Percentiles rank a stretch among this genome's conserved stretches.
These are phyloP conservation scores for Danaus melanippus DNA, from an alignment of 1,140 invertebrate species.

Conservation along the genomic window DNA sequence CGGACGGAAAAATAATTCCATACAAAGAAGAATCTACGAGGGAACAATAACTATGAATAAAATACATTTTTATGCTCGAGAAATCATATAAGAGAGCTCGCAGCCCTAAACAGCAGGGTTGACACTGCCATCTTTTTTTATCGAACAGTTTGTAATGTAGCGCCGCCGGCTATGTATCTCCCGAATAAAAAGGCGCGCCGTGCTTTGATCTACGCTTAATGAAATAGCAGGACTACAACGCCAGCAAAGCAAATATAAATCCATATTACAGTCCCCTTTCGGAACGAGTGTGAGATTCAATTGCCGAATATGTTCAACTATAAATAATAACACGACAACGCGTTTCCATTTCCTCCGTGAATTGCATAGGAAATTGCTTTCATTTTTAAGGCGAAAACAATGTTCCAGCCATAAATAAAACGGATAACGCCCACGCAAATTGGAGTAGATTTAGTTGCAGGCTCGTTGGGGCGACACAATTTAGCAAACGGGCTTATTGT, in stretches of 20 bases:
- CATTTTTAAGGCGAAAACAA: conserved; percentile 44
- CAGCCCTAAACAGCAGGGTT: conserved; percentile 17
- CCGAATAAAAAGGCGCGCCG: conserved; percentile 10
- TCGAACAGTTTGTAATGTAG: conserved; percentile 17
- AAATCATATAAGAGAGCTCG: conserved; percentile 1
- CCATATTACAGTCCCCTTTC: conserved; percentile 10
- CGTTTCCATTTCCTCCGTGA: conserved; percentile 30
- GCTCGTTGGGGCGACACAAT: conserved; percentile 23
- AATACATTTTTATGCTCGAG: conserved; percentile 11
- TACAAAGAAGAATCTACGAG: conserved; percentile 18
- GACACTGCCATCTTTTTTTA: conserved; percentile 26
- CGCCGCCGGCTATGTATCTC: conserved; percentile 21
- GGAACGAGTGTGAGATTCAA: conserved; percentile 11
- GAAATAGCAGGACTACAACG: conserved; percentile 23
- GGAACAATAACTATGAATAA: conserved; percentile 16
- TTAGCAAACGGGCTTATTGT: conserved; percentile 44
- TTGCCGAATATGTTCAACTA: conserved; percentile 17
- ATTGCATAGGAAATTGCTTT: conserved; percentile 41
- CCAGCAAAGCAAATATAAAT: conserved; percentile 19
- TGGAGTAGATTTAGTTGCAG: conserved; percentile 24
- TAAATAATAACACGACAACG: conserved; percentile 18
- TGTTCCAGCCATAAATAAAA: conserved; percentile 23
- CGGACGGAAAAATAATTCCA: conserved; percentile 12
- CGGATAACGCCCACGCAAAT: conserved; percentile 24
- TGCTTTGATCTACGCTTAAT: conserved; percentile 32